phyloP scores from a whole-genome alignment of 2,888 invertebrate species.

The Yponomeuta evonymella region DNA sequence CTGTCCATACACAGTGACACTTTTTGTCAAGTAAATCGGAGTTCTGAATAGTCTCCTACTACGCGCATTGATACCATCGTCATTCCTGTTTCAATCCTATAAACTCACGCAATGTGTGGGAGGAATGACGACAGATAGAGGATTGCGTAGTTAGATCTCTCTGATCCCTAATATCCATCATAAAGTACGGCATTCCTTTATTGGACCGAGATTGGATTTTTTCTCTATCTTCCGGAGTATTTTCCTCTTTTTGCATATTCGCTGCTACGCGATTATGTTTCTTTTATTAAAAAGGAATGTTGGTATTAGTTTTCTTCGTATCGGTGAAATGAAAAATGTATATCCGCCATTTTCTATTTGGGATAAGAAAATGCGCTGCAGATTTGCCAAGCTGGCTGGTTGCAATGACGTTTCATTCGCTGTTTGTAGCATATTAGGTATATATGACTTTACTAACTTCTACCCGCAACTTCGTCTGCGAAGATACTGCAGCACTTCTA shows the following conservation, averaged over 20 bases:
- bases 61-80: background rate
- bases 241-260: background rate
- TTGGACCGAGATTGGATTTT: conserved; percentile 15
- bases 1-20: background rate
- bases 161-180: conserved; percentile 5
- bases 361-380: too few species aligned
- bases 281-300: background rate
- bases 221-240: background rate
- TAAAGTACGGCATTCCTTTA: conserved; percentile 5
- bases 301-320: background rate
- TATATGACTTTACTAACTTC: too few species aligned
- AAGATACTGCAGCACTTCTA: too few species aligned
- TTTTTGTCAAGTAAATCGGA: conserved; percentile 1
- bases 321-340: background rate
- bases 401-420: too few species aligned
- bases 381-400: too few species aligned
- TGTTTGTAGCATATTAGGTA: too few species aligned
- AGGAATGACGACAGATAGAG: background rate
- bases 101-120: background rate
- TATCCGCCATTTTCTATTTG: too few species aligned
- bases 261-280: background rate
- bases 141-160: background rate
- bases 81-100: background rate
- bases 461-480: too few species aligned
- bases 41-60: background rate